Percentiles rank a stretch among this genome's conserved stretches.
These are phyloP conservation scores for Barypeithes pellucidus DNA, from an alignment of 2,888 invertebrate genomes.

Conservation along the genomic window DNA sequence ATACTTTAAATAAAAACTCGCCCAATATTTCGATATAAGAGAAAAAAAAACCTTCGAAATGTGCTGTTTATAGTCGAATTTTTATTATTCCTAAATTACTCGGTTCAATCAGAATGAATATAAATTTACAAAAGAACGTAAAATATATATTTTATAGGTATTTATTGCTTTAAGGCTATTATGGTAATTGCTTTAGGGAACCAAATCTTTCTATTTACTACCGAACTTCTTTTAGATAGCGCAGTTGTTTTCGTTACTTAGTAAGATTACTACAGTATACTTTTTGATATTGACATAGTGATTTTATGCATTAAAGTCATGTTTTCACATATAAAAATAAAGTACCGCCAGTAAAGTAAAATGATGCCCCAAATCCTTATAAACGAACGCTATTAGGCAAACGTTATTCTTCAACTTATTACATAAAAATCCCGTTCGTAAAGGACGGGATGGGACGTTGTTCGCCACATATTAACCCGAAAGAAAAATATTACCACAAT, in stretches of 20 bases:
- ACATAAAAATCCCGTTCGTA: background rate
- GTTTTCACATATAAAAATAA: too few relatives aligned
- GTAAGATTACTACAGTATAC: too few relatives aligned
- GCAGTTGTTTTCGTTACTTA: too few relatives aligned
- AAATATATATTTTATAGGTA: background rate
- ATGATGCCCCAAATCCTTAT: constrained; percentile 2
- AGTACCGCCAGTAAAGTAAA: background rate
- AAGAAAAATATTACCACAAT: background rate
- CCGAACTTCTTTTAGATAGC: background rate
- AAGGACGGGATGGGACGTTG: background rate
- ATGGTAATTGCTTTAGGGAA: background rate
- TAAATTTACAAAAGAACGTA: background rate
- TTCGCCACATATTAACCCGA: constrained; percentile 1
- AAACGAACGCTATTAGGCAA: background rate
- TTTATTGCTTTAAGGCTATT: background rate
- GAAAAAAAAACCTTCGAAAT: too few relatives aligned
- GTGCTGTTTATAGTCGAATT: too few relatives aligned
- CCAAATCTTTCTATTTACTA: background rate
- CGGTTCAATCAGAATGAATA: background rate
- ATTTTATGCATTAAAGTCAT: too few relatives aligned
- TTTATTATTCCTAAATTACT: background rate
- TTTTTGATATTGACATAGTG: too few relatives aligned
- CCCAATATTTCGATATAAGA: too few relatives aligned
- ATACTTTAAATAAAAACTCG: too few relatives aligned
- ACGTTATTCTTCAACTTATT: too few relatives aligned